Base-by-base conservation (phyloP, 2,888 invertebrate genomes). In the Phalera bucephala region DNA sequence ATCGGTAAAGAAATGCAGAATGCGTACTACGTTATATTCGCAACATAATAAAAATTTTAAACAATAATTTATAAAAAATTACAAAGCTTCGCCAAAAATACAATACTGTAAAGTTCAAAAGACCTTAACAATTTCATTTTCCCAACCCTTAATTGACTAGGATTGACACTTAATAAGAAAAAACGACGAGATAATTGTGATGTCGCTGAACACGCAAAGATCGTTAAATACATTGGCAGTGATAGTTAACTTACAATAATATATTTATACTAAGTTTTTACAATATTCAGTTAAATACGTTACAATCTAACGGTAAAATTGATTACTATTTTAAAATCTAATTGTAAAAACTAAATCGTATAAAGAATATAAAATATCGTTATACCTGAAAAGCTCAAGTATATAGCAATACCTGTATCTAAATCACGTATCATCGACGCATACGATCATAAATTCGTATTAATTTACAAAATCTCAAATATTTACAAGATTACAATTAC, bases 61-160 rank as follows among this genome's bases (percentile, higher is more conserved):
- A n/a, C n/a, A n/a, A n/a, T n/a, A n/a, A n/a, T n/a, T n/a, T n/a
- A n/a, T n/a, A n/a, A n/a, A n/a, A n/a, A n/a, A n/a, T n/a, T n/a
- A 23, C 11, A 25, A 25, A 25, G 7, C 12, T 6, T 33, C 14
- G 26, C 20, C 26, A 27, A 4, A 25, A 25, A 25, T 12, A 8
- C 25, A 25, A 28, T 12, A 3, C 5, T 3, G 6, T 1, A 48
- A 34, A 42, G 42, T 23, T 31, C 30, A 36, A 38, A 45, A 46
- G 26, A 33, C 44, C 37, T 42, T 45, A 45, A 59, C 55, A 40
- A 45, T 44, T 57, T 57, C 15, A 55, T 42, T 60, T 72, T 80
- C 75, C 81, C 86, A 88, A 87, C 86, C 88, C 86, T 84, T 82
- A 77, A 64, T 66, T 87, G 88, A 88, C 88, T 88, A 88, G 88